Evolutionary conservation across 2,797 vertebrate species (phyloP), one percentile per base, ranked within the genome.

Genomic region (Pseudochaenichthys georgianus): DNA sequence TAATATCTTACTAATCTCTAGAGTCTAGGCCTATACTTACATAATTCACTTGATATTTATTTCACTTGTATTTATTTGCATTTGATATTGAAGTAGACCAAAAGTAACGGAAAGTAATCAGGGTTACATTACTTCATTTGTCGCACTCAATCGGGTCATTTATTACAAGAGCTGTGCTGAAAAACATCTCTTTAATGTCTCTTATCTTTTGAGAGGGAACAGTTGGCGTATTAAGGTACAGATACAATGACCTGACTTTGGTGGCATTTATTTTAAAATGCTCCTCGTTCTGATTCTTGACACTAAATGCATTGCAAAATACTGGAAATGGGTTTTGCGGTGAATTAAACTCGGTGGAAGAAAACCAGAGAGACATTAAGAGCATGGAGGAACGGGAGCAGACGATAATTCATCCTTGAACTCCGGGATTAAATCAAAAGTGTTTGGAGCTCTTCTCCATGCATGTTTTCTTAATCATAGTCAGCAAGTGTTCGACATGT

Each of bases 251-350:
- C 31, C 31, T 10, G 31, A 21, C 59, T 57, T 23, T 2, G 6
- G 13, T 6, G 7, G 15, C 59, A 41, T 17, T 55, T 41, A n/a
- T 15, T 68, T 60, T 46, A 47, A 47, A 58, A 41, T 28, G 28
- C 28, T 28, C 28, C 28, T 1, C 1, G 45, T 41, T 0, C 13
- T 15, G 47, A 15, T 12, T 53, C 45, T 58, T 38, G 13, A 67
- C 57, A 52, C 51, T 16, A 66, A 80, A 50, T 50, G 55, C 6
- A 55, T 21, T 28, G 16, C n/a, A 31, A 45, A 70, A 62, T 23
- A 47, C 10, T 46, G 19, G 43, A 66, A 72, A 50, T 21, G 42
- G 57, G 13, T 51, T 59, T 60, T 43, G 65, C 54, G 19, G 48
- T 19, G 55, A 17, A 15, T 78, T 42, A 34, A 10, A 13, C 1